phyloP scores from a whole-genome alignment of 2,113 vertebrate genomes.

The Andinoacara biseriatus region DNA sequence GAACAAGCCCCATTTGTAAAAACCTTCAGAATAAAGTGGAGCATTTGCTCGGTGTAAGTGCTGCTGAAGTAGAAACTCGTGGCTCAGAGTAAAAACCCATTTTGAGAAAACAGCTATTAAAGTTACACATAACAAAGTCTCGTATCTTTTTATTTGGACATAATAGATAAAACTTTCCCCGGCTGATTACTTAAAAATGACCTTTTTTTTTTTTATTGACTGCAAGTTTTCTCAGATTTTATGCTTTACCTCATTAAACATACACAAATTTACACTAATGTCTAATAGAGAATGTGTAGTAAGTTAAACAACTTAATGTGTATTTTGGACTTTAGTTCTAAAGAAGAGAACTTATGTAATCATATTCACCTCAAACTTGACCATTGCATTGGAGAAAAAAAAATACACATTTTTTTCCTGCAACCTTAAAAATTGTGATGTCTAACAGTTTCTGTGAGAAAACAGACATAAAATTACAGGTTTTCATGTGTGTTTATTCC shows the following conservation, averaged over 20 bases:
- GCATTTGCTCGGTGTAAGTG: background rate
- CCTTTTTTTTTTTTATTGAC: background rate
- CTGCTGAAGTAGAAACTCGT: background rate
- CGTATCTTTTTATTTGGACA: background rate
- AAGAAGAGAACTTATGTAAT: fast-evolving
- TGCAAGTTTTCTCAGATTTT: background rate
- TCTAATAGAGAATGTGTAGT: background rate
- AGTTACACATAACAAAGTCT: background rate
- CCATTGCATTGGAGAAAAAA: background rate
- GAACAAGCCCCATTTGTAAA: background rate
- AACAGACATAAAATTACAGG: background rate
- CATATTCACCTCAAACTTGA: background rate
- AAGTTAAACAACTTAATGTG: background rate
- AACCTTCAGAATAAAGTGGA: background rate
- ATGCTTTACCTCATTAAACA: background rate
- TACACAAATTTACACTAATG: background rate
- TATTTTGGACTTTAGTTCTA: background rate
- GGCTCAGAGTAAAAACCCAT: too few species aligned
- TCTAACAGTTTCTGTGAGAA: background rate
- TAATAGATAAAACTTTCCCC: background rate
- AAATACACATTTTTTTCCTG: fast-evolving
- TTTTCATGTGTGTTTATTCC: background rate
- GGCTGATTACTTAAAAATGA: background rate
- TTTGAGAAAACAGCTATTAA: background rate
- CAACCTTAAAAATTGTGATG: background rate